Conservation (phyloP, 37 sponge, comb jelly and placozoan species). For the Crambe crambe region DNA sequence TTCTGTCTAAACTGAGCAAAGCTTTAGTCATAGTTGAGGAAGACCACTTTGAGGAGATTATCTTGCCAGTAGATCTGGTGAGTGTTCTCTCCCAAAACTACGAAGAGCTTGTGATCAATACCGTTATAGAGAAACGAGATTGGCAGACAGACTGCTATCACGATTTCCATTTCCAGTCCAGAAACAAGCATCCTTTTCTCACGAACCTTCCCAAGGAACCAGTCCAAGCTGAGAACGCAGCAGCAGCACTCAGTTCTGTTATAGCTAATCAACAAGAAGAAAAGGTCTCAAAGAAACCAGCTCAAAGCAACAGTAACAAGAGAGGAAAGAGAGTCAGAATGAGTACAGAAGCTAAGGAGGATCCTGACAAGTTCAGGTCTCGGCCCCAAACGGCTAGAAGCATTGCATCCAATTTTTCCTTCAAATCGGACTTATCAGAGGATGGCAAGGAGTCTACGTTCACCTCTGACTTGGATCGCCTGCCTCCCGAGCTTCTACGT, state of each 20-base stretch:
- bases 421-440: slow-evolving; percentile 45
- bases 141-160: slow-evolving; percentile 94
- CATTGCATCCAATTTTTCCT: slow-evolving; percentile 40
- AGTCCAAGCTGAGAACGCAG: background rate
- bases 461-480: slow-evolving; percentile 45
- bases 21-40: slow-evolving; percentile 2
- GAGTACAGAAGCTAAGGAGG: slow-evolving; percentile 11
- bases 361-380: slow-evolving; percentile 2
- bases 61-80: slow-evolving; percentile 41
- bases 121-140: slow-evolving; percentile 61
- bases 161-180: slow-evolving; percentile 37
- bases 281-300: no score
- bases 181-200: slow-evolving; percentile 55
- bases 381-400: slow-evolving; percentile 56
- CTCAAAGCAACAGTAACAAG: background rate
- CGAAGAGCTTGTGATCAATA: slow-evolving; percentile 41
- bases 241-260: background rate
- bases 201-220: slow-evolving; percentile 39
- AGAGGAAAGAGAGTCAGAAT: slow-evolving; percentile 36
- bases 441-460: slow-evolving; percentile 32
- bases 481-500: slow-evolving; percentile 57
- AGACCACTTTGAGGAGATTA: background rate
- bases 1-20: slow-evolving; percentile 36
- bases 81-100: slow-evolving; percentile 29
- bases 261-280: slow-evolving; percentile 7